Percentiles rank a stretch among this genome's conserved stretches.
Conservation (phyloP, 2,113 vertebrate genomes). For the Pelodiscus sinensis region DNA sequence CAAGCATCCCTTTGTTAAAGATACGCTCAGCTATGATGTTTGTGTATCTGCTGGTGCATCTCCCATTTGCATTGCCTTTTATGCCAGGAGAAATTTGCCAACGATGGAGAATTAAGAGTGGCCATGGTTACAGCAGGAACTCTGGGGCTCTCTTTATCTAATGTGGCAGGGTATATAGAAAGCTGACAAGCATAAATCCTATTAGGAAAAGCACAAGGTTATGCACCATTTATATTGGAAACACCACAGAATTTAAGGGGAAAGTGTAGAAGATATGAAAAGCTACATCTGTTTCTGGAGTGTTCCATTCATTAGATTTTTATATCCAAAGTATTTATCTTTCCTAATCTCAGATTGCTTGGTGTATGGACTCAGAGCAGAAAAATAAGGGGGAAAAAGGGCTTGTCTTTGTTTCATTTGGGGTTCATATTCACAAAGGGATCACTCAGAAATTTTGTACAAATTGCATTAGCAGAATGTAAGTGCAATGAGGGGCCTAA, state of each 20-base stretch:
- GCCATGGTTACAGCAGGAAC: slow-evolving; percentile 68
- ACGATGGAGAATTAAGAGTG: slow-evolving; percentile 52
- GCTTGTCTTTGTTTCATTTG: slow-evolving; percentile 66
- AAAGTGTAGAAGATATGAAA: slow-evolving; percentile 26
- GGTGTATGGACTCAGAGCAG: not conserved
- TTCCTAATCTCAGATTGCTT: slow-evolving; percentile 51
- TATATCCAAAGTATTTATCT: not conserved
- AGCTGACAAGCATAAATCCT: slow-evolving; percentile 70
- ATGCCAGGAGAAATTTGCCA: slow-evolving; percentile 47
- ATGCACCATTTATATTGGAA: slow-evolving; percentile 23
- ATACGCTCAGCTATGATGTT: not conserved
- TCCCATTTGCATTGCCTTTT: not conserved
- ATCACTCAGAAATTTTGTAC: slow-evolving; percentile 65
- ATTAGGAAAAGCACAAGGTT: slow-evolving; percentile 68
- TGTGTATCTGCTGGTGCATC: slow-evolving; percentile 36
- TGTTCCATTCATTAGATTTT: slow-evolving; percentile 13
- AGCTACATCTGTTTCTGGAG: slow-evolving; percentile 19
- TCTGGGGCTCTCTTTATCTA: slow-evolving; percentile 48
- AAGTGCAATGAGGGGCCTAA: slow-evolving; percentile 65
- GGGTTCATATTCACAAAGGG: slow-evolving; percentile 69
- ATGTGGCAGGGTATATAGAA: slow-evolving; percentile 50
- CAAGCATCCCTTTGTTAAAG: not conserved
- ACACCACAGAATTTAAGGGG: slow-evolving; percentile 55
- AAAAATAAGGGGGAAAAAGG: not conserved
- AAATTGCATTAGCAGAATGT: slow-evolving; percentile 63